Evolutionary conservation across 1,140 invertebrate species (phyloP).

Genomic region (Apis florea): DNA sequence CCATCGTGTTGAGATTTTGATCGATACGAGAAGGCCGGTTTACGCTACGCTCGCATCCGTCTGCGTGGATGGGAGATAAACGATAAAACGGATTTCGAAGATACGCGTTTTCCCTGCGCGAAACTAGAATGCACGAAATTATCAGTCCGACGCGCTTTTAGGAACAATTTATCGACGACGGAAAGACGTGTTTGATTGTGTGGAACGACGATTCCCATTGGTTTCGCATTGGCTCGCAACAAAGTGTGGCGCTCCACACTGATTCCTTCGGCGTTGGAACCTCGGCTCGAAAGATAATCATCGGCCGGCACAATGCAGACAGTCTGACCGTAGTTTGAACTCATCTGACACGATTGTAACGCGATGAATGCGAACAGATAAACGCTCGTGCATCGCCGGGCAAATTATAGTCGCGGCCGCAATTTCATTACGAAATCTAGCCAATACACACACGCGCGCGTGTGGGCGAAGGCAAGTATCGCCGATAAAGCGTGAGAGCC

Average conservation of each 20-base stretch:
- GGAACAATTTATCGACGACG: not conserved
- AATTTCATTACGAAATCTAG: slow-evolving; percentile 59
- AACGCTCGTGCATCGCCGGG: slow-evolving; percentile 57
- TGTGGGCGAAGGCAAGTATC: slow-evolving; percentile 12
- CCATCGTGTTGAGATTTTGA: not conserved
- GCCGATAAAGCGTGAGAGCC: slow-evolving; percentile 51
- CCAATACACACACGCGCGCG: no score
- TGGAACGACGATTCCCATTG: not conserved
- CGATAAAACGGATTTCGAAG: no score
- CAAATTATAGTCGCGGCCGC: slow-evolving; percentile 53
- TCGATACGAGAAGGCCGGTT: not conserved
- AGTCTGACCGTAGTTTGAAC: slow-evolving; percentile 27
- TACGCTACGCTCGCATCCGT: no score
- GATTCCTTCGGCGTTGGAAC: not conserved
- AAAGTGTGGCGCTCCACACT: not conserved
- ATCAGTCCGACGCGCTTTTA: no score
- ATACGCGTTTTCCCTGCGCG: no score
- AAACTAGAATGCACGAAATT: no score
- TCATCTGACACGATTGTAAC: slow-evolving; percentile 49
- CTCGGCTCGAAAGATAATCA: slow-evolving; percentile 34
- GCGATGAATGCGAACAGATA: slow-evolving; percentile 58
- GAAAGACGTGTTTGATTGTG: not conserved
- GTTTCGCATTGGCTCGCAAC: not conserved
- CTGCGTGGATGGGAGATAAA: no score
- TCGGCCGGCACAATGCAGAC: slow-evolving; percentile 33